phyloP scores from a whole-genome alignment of 1,140 invertebrate species.

The Liolophura sinensis region DNA sequence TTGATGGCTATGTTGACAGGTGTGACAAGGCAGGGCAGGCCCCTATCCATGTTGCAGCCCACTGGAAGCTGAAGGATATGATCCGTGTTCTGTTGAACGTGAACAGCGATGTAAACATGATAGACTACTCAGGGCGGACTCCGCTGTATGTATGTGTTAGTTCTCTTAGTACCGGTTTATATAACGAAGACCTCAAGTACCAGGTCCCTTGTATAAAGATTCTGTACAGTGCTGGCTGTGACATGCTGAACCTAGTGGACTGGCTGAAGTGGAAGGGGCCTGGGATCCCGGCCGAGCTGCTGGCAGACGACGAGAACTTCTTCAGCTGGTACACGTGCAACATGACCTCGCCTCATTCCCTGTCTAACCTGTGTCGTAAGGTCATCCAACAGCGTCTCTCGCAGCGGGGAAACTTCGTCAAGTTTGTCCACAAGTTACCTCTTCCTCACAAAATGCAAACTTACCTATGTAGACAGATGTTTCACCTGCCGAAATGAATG shows the following conservation, averaged over 20 bases:
- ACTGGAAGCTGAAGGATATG: conserved; percentile 56
- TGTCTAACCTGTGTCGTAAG: conserved; percentile 53
- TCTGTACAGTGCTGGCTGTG: conserved; percentile 50
- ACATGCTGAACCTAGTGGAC: conserved; percentile 56
- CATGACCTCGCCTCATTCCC: conserved; percentile 44
- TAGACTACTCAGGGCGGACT: conserved; percentile 50
- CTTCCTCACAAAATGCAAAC: conserved; percentile 36
- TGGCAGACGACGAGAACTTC: conserved; percentile 48
- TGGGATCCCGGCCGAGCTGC: conserved; percentile 49
- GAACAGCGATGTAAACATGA: conserved; percentile 44
- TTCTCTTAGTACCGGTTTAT: conserved; percentile 54
- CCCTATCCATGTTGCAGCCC: conserved; percentile 54
- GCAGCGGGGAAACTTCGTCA: conserved; percentile 22
- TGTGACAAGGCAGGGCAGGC: conserved; percentile 49
- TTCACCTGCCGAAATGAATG: conserved; percentile 27
- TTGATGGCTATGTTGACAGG: conserved; percentile 24
- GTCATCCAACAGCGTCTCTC: conserved; percentile 49
- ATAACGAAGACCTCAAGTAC: conserved; percentile 54
- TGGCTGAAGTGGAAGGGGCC: conserved; percentile 57
- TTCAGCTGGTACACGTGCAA: conserved; percentile 50
- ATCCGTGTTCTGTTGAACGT: conserved; percentile 45
- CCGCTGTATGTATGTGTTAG: conserved; percentile 57
- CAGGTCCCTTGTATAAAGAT: conserved; percentile 51
- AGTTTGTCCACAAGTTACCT: conserved; percentile 31
- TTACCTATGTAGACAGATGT: conserved; percentile 42